A percentile compares a stretch with the other conserved stretches of the same genome.
Conservation (phyloP, 1,140 invertebrate genomes). For the Cheumatopsyche charites region DNA sequence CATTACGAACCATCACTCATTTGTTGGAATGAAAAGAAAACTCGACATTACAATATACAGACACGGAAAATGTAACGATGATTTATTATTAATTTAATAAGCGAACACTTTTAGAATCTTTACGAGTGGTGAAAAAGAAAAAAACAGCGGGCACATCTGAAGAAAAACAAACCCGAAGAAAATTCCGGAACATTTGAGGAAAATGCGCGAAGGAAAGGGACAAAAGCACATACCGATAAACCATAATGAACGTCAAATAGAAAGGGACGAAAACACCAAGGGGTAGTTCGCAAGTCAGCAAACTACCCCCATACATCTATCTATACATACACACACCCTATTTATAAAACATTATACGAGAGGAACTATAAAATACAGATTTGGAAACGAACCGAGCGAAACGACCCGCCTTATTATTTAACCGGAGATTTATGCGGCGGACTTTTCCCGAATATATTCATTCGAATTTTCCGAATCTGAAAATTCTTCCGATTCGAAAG, state of each 20-base stretch:
- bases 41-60: no score
- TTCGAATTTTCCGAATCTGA: background rate
- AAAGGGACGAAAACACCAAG: constrained; percentile 29
- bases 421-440: no score
- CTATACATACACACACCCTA: constrained; percentile 22
- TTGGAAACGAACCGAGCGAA: constrained; percentile 18
- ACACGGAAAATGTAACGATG: no score
- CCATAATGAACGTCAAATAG: constrained; percentile 27
- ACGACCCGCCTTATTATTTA: background rate
- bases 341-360: constrained; percentile 32
- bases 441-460: no score
- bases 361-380: constrained; percentile 35
- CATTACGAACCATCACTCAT: no score
- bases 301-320: no score
- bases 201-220: constrained; percentile 8
- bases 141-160: background rate
- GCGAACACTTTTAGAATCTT: no score
- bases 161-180: background rate
- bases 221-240: constrained; percentile 15
- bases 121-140: background rate
- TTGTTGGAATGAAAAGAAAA: no score
- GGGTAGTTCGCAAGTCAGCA: no score
- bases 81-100: no score
- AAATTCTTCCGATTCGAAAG: no score
- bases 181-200: background rate